Evolutionary conservation across 92 coral and sea anemone species (phyloP), one percentile per base, ranked within the genome.

Genomic region (Diadumene lineata): DNA sequence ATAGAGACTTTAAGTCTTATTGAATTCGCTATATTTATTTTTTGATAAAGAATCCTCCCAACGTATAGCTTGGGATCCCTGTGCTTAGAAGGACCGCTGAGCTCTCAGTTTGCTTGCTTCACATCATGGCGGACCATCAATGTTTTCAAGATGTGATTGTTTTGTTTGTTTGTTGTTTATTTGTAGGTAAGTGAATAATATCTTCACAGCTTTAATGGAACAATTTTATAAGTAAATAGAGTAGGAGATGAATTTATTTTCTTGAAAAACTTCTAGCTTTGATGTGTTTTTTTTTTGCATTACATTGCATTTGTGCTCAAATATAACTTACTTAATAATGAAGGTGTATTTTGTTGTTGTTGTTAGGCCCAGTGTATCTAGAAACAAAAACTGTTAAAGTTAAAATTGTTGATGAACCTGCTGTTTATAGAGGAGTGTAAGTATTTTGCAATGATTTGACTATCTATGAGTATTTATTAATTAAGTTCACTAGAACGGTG

Each of bases 391-490:
- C 25, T 56, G 68, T 78, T 0, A 50, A 43, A 50, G 93, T 91
- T 23, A 94, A 94, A 69, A 94, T 94, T 77, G 97, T 94, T 10
- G 90, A 94, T 81, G 98, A 86, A 67, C 98, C 98, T 27, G 98
- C 98, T 18, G 89, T 74, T 48, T 94, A 83, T 61, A 85, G 76
- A 29, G 97, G 97, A 57, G 72, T 82, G 98, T 94, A 78, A 88
- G 98, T 85, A 50, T 63, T 4, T 13, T 38, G 13, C 13, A 38
- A n/a, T n/a, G n/a, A n/a, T n/a, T n/a, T n/a, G n/a, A n/a, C n/a
- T n/a, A n/a, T n/a, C n/a, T n/a, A n/a, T n/a, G n/a, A n/a, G n/a
- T n/a, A n/a, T n/a, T n/a, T n/a, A n/a, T n/a, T n/a, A n/a, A n/a
- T n/a, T n/a, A n/a, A n/a, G n/a, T n/a, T n/a, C n/a, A n/a, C n/a